Evolutionary conservation across 2,888 invertebrate species (phyloP), one percentile per base, ranked within the genome.

Genomic region (Tenodera sinensis): DNA sequence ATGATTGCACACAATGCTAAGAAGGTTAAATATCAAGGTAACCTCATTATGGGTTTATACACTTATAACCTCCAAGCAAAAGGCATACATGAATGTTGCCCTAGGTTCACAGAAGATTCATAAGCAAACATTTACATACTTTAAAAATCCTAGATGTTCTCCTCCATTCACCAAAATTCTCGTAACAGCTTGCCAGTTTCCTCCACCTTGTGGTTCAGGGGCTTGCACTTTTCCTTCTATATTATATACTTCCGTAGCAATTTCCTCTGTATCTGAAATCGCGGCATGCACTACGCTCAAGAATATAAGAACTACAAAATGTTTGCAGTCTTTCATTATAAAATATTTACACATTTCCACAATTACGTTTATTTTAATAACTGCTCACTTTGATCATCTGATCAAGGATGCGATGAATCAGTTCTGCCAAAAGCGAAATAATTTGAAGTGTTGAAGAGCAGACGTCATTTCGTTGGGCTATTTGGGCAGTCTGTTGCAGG

Each of bases 111-210:
- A 20, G n/a, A 20, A 47, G n/a, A 54, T 86, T n/a, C 14, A 20
- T 83, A 84, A 42, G 9, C 25, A 34, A 88, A 30, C 87, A 12
- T 27, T 54, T 83, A 90, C 89, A 92, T 93, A 95, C 95, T 94
- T 94, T 27, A 99, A 94, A 93, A 98, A 98, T 87, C 97, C 98
- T 91, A 97, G 95, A 92, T 96, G 97, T 93, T 98, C 97, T 27
- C 98, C 98, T 15, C 98, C 97, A 93, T 98, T 98, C 12, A 98
- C 96, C 92, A 98, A 96, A 28, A 98, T 94, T 91, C 96, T 95
- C 0, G 97, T 97, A 91, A 96, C 95, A 14, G 96, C 94, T 92
- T 97, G 96, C 97, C 98, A 98, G 91, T 96, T 96, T 82, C 91
- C 91, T 81, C 9, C 93, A 93, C 90, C 93, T 93, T 91, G 90